Evolutionary conservation across 92 coral and sea anemone genomes (phyloP), one percentile per base, ranked within the genome.

Genomic region (Porites lobata): DNA sequence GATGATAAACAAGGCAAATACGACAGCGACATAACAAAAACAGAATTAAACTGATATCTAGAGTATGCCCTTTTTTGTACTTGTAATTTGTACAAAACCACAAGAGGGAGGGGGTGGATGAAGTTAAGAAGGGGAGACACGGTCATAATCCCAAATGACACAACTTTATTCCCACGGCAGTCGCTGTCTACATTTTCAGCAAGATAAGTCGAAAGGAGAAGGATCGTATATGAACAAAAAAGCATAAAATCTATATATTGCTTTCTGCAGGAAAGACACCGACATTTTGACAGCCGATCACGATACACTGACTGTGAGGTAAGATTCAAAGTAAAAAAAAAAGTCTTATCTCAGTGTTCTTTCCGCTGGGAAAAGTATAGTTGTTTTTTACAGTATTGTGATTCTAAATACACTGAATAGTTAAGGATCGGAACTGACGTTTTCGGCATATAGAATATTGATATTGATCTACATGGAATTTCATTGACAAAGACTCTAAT

Each of bases 21-120:
- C 17, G 86, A 70, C 75, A 21, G 50, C 77, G 86, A 57, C 77
- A 82, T 12, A 82, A 70, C 78, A 82, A 47, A 69, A 82, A 82
- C 78, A 82, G 86, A 69, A 9, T 51, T 67, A 81, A 81, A 57
- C 69, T 43, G 32, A 43, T 26, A 26, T 80, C 75, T 65, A 12
- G 26, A 63, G 63, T 38, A 47, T 8, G 19, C 62, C 8, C 61
- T 56, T 10, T 56, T 56, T 56, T 67, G 72, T 67, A 21, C 72
- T 24, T 22, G 6, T 3, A 67, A 21, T 10, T 19, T 67, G 72
- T 67, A 67, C 47, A 26, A 22, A 21, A 20, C 11, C 24, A 1
- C 11, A 8, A 14, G 15, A 3, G 69, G 21, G 26, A 26, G 24
- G 14, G 11, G 47, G 7, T 13, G 38, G 72, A 13, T 54, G 9